Conservation (phyloP, 30 jellyfish, hydroid and myxozoan species). For the Mastigias papua region DNA sequence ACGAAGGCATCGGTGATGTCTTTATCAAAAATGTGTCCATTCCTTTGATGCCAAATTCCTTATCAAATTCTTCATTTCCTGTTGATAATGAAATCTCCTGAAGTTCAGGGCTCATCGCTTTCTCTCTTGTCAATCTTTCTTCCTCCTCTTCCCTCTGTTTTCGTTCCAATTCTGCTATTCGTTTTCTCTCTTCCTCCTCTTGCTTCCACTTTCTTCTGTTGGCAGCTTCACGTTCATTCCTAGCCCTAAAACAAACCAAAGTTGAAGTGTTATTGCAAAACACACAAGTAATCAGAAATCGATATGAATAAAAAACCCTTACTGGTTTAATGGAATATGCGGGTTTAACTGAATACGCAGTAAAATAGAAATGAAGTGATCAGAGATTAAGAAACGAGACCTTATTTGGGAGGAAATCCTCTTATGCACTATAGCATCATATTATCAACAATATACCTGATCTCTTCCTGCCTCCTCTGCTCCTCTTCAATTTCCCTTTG, state of each 20-base stretch:
- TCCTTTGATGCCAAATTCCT: constrained; percentile 49
- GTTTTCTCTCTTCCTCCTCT: constrained; percentile 28
- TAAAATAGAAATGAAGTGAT: no score
- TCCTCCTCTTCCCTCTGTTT: constrained; percentile 43
- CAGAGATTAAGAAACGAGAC: no score
- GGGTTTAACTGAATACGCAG: no score
- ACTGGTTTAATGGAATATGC: no score
- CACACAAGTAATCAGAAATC: no score
- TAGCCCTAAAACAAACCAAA: background rate
- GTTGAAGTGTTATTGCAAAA: no score
- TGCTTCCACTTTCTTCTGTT: constrained; percentile 31
- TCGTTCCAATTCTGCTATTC: constrained; percentile 32
- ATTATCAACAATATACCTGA: constrained; percentile 13
- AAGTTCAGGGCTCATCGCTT: constrained; percentile 51
- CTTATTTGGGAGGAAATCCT: no score
- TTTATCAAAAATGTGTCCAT: constrained; percentile 61
- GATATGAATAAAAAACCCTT: no score
- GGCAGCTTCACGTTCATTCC: constrained; percentile 58
- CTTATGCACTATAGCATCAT: no score
- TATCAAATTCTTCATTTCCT: constrained; percentile 61
- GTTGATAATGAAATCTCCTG: constrained; percentile 50
- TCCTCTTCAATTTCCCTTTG: constrained; percentile 45
- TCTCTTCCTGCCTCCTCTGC: constrained; percentile 46
- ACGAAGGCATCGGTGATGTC: constrained; percentile 64
- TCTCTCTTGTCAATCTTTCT: constrained; percentile 15